Conservation (phyloP, 1,140 invertebrate species). For the Pomacea maculata region DNA sequence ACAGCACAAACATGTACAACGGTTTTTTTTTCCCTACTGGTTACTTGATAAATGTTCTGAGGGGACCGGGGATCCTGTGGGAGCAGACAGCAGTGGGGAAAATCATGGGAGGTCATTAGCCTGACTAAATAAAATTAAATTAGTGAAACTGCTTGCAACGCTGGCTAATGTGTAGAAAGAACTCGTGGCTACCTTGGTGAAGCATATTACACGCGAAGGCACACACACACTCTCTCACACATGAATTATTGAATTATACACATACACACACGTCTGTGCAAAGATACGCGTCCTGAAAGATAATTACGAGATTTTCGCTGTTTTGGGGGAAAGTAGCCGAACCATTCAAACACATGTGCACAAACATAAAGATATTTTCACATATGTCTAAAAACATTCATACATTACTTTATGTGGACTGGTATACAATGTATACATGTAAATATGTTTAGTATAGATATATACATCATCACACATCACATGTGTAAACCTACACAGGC, state of each 20-base stretch:
- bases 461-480: not conserved
- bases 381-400: not conserved
- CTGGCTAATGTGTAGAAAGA: too few species aligned
- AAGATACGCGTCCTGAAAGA: too few species aligned
- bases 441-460: not conserved
- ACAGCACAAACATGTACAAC: not conserved
- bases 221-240: too few species aligned
- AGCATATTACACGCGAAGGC: not conserved
- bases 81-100: not conserved
- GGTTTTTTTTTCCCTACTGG: not conserved
- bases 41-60: not conserved
- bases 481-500: not conserved
- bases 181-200: not conserved
- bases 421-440: not conserved
- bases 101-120: not conserved
- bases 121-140: not conserved
- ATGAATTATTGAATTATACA: too few species aligned
- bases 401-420: not conserved
- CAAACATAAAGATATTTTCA: not conserved
- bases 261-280: not conserved
- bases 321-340: too few species aligned
- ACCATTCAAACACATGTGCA: not conserved
- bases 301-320: too few species aligned
- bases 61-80: not conserved
- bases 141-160: not conserved